Evolutionary conservation across 2,797 vertebrate species (phyloP).

Genomic region (Sebastes elongatus): DNA sequence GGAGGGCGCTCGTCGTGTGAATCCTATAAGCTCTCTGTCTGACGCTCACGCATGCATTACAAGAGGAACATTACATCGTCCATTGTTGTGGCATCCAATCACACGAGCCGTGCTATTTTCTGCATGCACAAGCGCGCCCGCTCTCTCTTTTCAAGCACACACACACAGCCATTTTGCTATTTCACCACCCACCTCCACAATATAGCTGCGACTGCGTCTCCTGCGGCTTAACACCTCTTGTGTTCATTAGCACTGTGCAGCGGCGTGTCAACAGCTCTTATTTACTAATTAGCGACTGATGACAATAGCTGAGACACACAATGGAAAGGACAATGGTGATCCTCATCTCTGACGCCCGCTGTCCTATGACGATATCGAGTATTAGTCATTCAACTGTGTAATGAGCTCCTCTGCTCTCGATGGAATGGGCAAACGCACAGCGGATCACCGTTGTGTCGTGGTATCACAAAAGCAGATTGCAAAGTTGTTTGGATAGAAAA

Average conservation of each 20-base stretch:
- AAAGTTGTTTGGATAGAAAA: constrained; percentile 19
- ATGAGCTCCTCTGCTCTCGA: constrained; percentile 12
- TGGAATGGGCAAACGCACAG: constrained; percentile 3
- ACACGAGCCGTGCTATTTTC: constrained; percentile 29
- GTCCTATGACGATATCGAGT: constrained; percentile 37
- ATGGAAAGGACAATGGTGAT: constrained; percentile 53
- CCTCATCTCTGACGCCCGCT: constrained; percentile 39
- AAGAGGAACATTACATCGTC: constrained; percentile 18
- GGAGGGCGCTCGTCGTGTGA: constrained; percentile 6
- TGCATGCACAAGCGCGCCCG: background rate
- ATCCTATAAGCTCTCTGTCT: constrained; percentile 22
- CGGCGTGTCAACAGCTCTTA: constrained; percentile 69
- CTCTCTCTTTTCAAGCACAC: constrained; percentile 19
- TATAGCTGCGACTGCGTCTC: constrained; percentile 46
- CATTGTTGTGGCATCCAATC: constrained; percentile 40
- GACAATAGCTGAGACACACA: constrained; percentile 54
- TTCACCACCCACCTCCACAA: constrained; percentile 52
- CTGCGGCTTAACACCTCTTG: constrained; percentile 65
- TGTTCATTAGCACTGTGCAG: constrained; percentile 74
- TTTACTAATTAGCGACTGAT: constrained; percentile 73
- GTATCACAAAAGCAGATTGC: background rate
- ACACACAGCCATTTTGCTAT: constrained; percentile 38
- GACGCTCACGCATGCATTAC: constrained; percentile 9
- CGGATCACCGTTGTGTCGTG: background rate
- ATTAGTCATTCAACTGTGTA: constrained; percentile 42